Evolutionary conservation across 2,888 invertebrate species (phyloP).

Genomic region (Drosophila robusta): DNA sequence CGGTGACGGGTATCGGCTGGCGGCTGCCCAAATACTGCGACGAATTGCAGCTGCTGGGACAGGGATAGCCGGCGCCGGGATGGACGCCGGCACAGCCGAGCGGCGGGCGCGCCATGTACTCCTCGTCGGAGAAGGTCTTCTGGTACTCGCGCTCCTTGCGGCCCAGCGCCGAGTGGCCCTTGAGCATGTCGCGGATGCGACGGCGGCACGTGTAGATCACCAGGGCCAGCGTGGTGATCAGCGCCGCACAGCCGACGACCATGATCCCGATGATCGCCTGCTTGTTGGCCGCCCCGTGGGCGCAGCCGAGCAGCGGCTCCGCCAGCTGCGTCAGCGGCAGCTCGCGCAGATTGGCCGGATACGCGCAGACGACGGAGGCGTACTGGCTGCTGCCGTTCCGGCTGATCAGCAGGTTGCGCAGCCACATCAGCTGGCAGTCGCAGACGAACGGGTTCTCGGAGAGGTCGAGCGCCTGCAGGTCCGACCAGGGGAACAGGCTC

Average conservation of each 20-base stretch:
- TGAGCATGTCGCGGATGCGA: conserved; percentile 91
- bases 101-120: conserved; percentile 87
- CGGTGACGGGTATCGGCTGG: conserved; percentile 93
- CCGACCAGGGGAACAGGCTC: conserved; percentile 91
- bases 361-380: conserved; percentile 88
- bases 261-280: conserved; percentile 92
- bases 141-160: conserved; percentile 95
- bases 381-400: conserved; percentile 83
- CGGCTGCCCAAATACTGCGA: conserved; percentile 86
- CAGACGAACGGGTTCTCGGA: conserved; percentile 93
- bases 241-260: conserved; percentile 90
- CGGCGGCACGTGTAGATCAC: conserved; percentile 92
- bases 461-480: conserved; percentile 90
- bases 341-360: conserved; percentile 90
- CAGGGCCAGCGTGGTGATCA: conserved; percentile 89
- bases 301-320: conserved; percentile 92
- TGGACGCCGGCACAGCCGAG: conserved; percentile 83
- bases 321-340: conserved; percentile 89
- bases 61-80: conserved; percentile 73
- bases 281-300: conserved; percentile 91
- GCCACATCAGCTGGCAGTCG: conserved; percentile 92
- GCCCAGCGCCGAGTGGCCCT: conserved; percentile 87
- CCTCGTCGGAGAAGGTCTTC: conserved; percentile 95
- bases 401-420: conserved; percentile 88
- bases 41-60: conserved; percentile 79